Evolutionary conservation across 1,140 invertebrate species (phyloP).

Genomic region (Palaemon carinicauda): DNA sequence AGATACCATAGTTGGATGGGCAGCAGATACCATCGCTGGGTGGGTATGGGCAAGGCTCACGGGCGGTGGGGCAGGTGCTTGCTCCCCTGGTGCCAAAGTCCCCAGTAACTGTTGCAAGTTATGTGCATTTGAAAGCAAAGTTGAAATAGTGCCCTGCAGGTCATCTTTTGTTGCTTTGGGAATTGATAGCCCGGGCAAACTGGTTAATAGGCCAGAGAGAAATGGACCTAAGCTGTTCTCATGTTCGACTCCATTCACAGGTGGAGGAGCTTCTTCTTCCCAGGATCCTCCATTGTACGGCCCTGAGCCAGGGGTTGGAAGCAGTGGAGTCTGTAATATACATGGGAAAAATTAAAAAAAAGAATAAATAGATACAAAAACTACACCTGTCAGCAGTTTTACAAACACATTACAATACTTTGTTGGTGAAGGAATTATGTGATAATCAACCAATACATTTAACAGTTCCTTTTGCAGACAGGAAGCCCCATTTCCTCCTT

Average conservation of each 20-base stretch:
- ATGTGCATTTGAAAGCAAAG: slow-evolving; percentile 63
- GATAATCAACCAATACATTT: too few species aligned
- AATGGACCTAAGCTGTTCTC: slow-evolving; percentile 30
- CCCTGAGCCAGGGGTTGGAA: slow-evolving; percentile 44
- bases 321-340: slow-evolving; percentile 32
- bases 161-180: slow-evolving; percentile 57
- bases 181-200: slow-evolving; percentile 48
- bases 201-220: slow-evolving; percentile 41
- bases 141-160: slow-evolving; percentile 63
- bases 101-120: slow-evolving; percentile 63
- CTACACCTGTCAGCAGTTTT: too few species aligned
- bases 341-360: too few species aligned
- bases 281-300: slow-evolving; percentile 24
- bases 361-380: too few species aligned
- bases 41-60: slow-evolving; percentile 6
- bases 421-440: too few species aligned
- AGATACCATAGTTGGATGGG: not conserved
- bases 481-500: too few species aligned
- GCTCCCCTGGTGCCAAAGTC: slow-evolving; percentile 47
- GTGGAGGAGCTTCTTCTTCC: not conserved
- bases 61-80: slow-evolving; percentile 38
- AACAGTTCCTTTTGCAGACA: too few species aligned
- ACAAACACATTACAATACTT: too few species aligned
- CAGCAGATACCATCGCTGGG: not conserved
- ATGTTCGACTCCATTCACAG: slow-evolving; percentile 1